phyloP scores from a whole-genome alignment of 2,797 vertebrate genomes.

The Dicrostonyx torquatus region DNA sequence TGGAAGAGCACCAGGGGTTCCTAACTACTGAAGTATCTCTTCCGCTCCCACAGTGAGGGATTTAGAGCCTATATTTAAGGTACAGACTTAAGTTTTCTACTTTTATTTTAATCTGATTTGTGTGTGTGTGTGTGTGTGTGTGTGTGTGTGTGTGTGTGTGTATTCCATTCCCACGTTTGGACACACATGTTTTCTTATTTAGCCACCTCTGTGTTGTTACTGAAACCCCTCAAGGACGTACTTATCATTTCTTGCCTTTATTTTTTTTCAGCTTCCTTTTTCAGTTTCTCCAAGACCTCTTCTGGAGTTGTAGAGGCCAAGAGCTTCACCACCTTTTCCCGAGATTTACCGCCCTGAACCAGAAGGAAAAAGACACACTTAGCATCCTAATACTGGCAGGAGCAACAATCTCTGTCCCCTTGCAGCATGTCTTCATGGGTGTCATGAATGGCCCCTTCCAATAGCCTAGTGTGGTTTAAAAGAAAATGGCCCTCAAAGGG shows the following conservation, averaged over 20 bases:
- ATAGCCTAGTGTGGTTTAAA: neutral
- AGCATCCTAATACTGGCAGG: neutral
- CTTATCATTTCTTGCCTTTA: slow-evolving; percentile 58
- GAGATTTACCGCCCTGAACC: slow-evolving; percentile 93
- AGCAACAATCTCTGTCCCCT: no score
- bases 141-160: no score
- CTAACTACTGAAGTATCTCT: no score
- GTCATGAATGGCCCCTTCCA: neutral
- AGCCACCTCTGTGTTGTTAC: neutral
- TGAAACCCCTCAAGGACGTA: neutral
- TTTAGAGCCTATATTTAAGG: neutral
- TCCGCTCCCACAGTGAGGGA: neutral
- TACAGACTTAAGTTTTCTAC: neutral
- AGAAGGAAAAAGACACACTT: slow-evolving; percentile 59
- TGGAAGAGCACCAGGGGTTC: neutral
- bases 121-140: neutral
- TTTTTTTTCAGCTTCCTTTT: slow-evolving; percentile 85
- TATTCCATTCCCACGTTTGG: neutral
- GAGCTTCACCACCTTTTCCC: slow-evolving; percentile 94
- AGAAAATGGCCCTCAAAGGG: neutral
- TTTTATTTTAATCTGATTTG: neutral
- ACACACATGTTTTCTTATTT: neutral
- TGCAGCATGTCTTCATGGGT: neutral
- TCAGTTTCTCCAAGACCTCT: slow-evolving; percentile 91
- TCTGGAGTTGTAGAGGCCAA: slow-evolving; percentile 88